Evolutionary conservation across 2,113 vertebrate species (phyloP), one percentile per base, ranked within the genome.

Genomic region (Narcine bancroftii): DNA sequence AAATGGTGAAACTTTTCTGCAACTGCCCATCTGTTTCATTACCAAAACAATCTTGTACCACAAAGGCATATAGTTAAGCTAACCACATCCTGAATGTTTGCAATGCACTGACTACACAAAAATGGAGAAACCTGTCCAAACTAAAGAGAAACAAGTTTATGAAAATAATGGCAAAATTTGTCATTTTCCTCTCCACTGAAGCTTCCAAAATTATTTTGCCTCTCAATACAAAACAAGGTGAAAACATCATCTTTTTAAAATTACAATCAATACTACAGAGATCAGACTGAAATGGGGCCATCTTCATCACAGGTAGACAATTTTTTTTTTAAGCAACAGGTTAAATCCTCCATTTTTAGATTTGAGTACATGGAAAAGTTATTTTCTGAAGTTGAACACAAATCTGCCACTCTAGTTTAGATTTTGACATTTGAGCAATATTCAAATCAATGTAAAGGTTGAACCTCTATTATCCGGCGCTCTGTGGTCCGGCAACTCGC

Each of bases 1-100:
- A n/a, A n/a, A n/a, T n/a, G n/a, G n/a, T n/a, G n/a, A n/a, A n/a
- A n/a, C n/a, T n/a, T n/a, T n/a, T 21, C 33, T 33, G 56, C 39
- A 91, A 47, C 39, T 2, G 85, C 17, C 17, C n/a, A 47, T 42
- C 24, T 91, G 42, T 47, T 66, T 15, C 24, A 45, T 21, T 10
- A 91, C 26, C 36, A n/a, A 66, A 60, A 87, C 81, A 87, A 60
- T 10, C 63, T 9, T 39, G 36, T 89, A 33, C 19, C 3, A 11
- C 89, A 69, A 91, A 69, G 24, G 36, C 63, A 45, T 63, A 69
- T 3, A 42, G 42, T 21, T 45, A 69, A 10, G 26, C 63, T 91
- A 91, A 91, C 89, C 89, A 91, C 89, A 91, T 91, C 89, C 89
- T 47, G 81, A 42, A 45, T 71, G 42, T 47, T 11, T 69, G 89